Base-by-base conservation (phyloP, 1,140 invertebrate species). In the Micrasema minimum region DNA sequence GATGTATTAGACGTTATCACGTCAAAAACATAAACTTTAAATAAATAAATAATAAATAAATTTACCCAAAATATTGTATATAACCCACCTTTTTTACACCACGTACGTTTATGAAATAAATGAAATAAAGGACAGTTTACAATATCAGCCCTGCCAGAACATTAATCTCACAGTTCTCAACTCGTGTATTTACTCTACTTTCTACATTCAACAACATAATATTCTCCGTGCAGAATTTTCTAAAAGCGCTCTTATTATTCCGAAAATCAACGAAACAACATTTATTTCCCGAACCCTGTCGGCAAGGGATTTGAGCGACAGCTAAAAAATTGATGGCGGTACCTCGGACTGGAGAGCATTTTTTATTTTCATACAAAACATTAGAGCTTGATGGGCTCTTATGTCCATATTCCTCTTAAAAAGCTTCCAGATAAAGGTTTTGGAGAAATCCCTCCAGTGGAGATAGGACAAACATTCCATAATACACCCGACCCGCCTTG, bases 301-400 rank as follows among this genome's bases (percentile, higher is more conserved):
- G 72, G 35, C 69, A 48, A 43, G 72, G 72, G 72, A 74, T 71
- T 71, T 68, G 69, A 59, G 43, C 37, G 72, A 66, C 65, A 62
- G 72, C 69, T 74, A 71, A 74, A 74, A 74, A 74, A 74, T 68
- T 71, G 72, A 74, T 71, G 65, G 69, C 50, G 48, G 59, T 38
- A 62, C 50, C 59, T 35, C 41, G 22, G 20, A 14, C 6, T 6
- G 10, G 48, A 57, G 55, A 68, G 69, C 72, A 74, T 74, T 74
- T 74, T 74, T 74, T 74, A 74, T 74, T 74, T 74, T 74, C 69
- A 74, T 74, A 71, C 72, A 74, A 74, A 74, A 74, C 72, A 74
- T 74, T 74, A 74, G 72, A 67, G n/a, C 37, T 57, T 71, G 68
- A 74, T 74, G 72, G 72, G 12, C 64, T 62, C 48, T 66, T 66